Evolutionary conservation across 2,888 invertebrate genomes (phyloP), one percentile per base, ranked within the genome.

Genomic region (Synanthedon formicaeformis): DNA sequence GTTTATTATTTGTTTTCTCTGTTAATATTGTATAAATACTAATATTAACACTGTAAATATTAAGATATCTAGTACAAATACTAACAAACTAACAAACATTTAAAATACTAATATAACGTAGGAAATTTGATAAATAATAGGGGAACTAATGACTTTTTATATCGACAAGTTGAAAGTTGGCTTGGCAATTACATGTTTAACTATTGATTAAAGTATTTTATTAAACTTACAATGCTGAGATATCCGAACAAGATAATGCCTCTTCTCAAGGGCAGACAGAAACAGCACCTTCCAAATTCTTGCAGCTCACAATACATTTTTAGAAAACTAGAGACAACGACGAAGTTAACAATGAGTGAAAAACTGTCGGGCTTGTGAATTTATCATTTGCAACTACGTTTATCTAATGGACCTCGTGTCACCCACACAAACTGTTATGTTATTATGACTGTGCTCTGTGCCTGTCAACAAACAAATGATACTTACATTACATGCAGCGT

Each of bases 261-360:
- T 53, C 66, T 68, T 16, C 84, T 59, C 3, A 85, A 55, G 0
- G 84, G 84, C 65, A 85, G 58, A 58, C 83, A 85, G 51, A 83
- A 81, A 54, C 84, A 83, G 57, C 84, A 85, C 53, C 84, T 58
- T 4, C 65, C 62, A 16, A 71, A 61, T n/a, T 61, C 58, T 0
- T 70, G 71, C 53, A 67, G 58, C 34, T 82, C 83, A 61, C 82
- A 82, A 60, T 79, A 81, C 83, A 83, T 83, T 54, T 58, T 66
- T 3, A 27, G 8, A 6, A 45, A 5, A 8, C 45, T 45, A 45
- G 34, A 45, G n/a, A 45, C 13, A 6, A 45, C 45, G n/a, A 45
- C 45, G n/a, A 45, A 14, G 14, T 14, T n/a, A n/a, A 45, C 45
- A 14, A 13, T 14, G 13, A 45, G 10, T 45, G 4, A 14, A 45